These are phyloP conservation scores for Darevskia nairensis DNA, from an alignment of 2,797 vertebrate genomes.

Conservation along the genomic window DNA sequence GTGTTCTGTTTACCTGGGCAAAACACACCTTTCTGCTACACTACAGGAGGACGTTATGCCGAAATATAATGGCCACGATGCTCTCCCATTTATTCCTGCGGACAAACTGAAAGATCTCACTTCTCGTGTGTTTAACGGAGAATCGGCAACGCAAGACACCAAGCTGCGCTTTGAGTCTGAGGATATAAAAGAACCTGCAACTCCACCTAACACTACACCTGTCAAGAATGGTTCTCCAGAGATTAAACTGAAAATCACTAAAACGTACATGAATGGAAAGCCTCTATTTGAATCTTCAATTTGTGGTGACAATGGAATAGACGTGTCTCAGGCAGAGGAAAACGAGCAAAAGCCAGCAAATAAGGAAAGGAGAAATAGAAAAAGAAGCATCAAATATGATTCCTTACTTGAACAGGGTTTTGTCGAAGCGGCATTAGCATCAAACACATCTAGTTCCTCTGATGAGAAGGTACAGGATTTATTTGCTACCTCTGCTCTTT, in stretches of 20 bases:
- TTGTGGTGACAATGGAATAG: constrained; percentile 81
- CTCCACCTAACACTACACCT: constrained; percentile 81
- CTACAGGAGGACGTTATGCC: constrained; percentile 91
- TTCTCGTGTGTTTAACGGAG: constrained; percentile 92
- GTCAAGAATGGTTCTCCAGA: constrained; percentile 88
- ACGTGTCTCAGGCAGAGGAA: constrained; percentile 74
- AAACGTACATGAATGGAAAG: constrained; percentile 88
- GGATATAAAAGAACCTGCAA: constrained; percentile 85
- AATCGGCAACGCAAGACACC: constrained; percentile 86
- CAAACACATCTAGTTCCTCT: constrained; percentile 69
- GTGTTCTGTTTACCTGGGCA: constrained; percentile 89
- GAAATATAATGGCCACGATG: constrained; percentile 88
- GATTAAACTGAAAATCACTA: constrained; percentile 91
- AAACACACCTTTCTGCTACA: constrained; percentile 88
- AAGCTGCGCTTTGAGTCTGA: constrained; percentile 86
- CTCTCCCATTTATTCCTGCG: constrained; percentile 80
- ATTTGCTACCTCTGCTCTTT: background rate
- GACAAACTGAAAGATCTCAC: constrained; percentile 94
- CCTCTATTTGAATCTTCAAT: constrained; percentile 87
- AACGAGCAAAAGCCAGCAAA: constrained; percentile 69
- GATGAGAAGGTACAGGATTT: constrained; percentile 74
- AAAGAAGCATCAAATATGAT: constrained; percentile 84
- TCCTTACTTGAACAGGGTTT: constrained; percentile 77
- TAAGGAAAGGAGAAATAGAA: constrained; percentile 82
- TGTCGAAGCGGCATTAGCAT: constrained; percentile 69